Conservation (phyloP, 1,140 invertebrate species). For the Ylistrum balloti region DNA sequence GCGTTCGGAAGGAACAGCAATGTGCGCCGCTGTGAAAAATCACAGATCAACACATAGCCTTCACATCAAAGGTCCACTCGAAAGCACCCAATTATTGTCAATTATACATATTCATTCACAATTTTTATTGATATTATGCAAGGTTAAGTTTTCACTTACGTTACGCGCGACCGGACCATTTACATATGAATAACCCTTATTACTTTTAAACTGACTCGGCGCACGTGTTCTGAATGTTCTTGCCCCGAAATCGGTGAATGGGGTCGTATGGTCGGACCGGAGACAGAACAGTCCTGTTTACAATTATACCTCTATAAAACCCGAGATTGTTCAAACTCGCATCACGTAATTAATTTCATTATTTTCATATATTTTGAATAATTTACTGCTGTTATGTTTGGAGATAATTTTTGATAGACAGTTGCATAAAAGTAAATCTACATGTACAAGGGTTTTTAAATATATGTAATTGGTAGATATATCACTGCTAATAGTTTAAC, state of each 20-base stretch:
- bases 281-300: slow-evolving; percentile 1
- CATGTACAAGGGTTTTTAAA: not conserved
- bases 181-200: not conserved
- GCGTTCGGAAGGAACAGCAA: slow-evolving; percentile 29
- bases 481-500: not conserved
- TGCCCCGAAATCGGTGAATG: slow-evolving; percentile 8
- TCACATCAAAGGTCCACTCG: not conserved
- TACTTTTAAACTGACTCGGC: not conserved
- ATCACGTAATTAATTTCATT: not conserved
- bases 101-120: slow-evolving; percentile 24
- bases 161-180: not conserved
- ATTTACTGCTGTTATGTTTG: not conserved
- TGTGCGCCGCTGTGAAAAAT: slow-evolving; percentile 32
- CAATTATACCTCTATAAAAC: not conserved
- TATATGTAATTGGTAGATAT: not conserved
- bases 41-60: slow-evolving; percentile 18
- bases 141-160: slow-evolving; percentile 15
- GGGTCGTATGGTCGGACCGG: slow-evolving; percentile 18
- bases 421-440: not conserved
- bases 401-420: not conserved
- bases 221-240: not conserved
- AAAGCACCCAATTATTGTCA: slow-evolving; percentile 6
- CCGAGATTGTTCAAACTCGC: not conserved
- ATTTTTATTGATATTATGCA: slow-evolving; percentile 21
- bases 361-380: not conserved